phyloP scores from a whole-genome alignment of 2,797 vertebrate species.

The Periophthalmus magnuspinnatus region DNA sequence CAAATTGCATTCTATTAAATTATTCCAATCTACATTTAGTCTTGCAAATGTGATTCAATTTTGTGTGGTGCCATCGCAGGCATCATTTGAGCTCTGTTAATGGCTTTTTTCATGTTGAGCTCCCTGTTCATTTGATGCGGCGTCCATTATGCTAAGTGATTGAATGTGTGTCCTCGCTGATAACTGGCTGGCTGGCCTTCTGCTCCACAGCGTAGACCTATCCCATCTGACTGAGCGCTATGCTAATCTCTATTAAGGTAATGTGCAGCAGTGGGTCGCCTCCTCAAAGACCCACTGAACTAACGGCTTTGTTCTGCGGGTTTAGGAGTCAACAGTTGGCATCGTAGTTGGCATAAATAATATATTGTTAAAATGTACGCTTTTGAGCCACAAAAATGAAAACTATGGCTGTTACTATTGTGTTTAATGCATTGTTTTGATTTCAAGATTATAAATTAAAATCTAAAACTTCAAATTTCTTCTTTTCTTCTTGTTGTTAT shows the following conservation, averaged over 20 bases:
- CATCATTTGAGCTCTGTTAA: constrained; percentile 57
- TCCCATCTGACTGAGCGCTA: constrained; percentile 73
- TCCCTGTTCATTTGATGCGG: constrained; percentile 64
- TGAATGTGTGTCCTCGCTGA: constrained; percentile 63
- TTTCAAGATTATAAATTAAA: no score
- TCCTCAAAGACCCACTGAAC: constrained; percentile 27
- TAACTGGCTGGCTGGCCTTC: constrained; percentile 68
- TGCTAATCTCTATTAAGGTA: constrained; percentile 74
- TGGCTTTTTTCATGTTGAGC: constrained; percentile 55
- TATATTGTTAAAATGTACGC: neutral
- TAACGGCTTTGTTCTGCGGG: constrained; percentile 15
- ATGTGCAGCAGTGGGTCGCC: constrained; percentile 52
- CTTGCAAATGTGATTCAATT: constrained; percentile 63
- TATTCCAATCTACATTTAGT: constrained; percentile 39
- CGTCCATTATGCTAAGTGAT: constrained; percentile 74
- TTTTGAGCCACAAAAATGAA: neutral
- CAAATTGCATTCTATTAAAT: constrained; percentile 26
- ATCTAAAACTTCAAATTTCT: no score
- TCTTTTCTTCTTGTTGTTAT: no score
- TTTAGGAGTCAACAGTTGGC: neutral
- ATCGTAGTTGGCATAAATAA: neutral
- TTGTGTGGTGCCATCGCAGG: constrained; percentile 41
- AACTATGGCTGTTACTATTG: neutral
- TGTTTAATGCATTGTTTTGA: neutral
- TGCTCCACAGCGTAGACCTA: constrained; percentile 53